Conservation (phyloP, 1,140 invertebrate species). For the Drosophila lini region DNA sequence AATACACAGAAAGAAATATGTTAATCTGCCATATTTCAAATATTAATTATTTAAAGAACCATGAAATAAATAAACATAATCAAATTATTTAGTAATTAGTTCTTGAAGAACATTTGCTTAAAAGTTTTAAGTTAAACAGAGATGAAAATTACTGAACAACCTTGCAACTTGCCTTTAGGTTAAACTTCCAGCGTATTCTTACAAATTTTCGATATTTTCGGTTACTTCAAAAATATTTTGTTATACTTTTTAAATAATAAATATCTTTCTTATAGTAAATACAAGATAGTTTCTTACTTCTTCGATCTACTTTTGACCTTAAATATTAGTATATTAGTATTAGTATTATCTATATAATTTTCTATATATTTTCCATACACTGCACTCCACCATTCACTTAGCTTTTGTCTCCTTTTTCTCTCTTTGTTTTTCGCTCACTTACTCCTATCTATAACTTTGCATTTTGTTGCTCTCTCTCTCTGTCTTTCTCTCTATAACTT, state of each 20-base stretch:
- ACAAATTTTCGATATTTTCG: too few species aligned
- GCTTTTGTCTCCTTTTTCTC: conserved; percentile 40
- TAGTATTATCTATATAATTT: background rate
- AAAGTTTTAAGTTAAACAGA: background rate
- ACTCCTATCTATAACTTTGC: conserved; percentile 29
- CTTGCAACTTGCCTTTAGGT: background rate
- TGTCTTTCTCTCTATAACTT: conserved; percentile 16
- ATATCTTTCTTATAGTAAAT: background rate
- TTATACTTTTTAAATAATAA: background rate
- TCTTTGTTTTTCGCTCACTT: conserved; percentile 2
- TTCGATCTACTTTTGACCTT: background rate
- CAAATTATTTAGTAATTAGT: background rate
- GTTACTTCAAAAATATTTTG: background rate
- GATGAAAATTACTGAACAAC: background rate
- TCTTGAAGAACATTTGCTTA: background rate
- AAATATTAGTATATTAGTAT: too few species aligned
- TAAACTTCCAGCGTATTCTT: background rate
- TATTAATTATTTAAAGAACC: background rate
- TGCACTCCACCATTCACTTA: conserved; percentile 30
- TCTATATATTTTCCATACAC: background rate
- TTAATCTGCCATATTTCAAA: background rate
- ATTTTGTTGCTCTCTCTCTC: conserved; percentile 23
- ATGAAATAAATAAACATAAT: too few species aligned
- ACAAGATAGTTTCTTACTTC: too few species aligned
- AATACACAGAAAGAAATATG: conserved; percentile 1